Conservation (phyloP, 2,888 invertebrate genomes). For the Drosophila formosana region DNA sequence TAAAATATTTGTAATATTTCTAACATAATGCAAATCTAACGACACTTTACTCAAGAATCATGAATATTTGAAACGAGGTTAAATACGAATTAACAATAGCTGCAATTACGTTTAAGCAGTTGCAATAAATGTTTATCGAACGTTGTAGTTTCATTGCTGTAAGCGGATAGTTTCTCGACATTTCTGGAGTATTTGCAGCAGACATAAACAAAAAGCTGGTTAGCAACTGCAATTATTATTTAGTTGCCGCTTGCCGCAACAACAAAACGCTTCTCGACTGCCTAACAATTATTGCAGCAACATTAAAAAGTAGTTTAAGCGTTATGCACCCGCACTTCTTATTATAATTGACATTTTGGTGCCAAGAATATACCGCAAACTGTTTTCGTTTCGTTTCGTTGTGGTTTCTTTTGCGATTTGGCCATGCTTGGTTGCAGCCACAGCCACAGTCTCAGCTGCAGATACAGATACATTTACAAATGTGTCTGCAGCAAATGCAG, state of each 20-base stretch:
- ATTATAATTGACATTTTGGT: slow-evolving; percentile 78
- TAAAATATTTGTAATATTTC: too few relatives aligned
- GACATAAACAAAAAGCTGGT: slow-evolving; percentile 1
- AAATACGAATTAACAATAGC: not conserved
- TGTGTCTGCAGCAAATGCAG: slow-evolving; percentile 48
- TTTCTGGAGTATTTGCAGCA: not conserved
- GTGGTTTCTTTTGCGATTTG: slow-evolving; percentile 42
- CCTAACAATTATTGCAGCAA: slow-evolving; percentile 9
- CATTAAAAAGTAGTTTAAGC: slow-evolving; percentile 10
- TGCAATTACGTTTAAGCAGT: not conserved
- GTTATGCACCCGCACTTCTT: slow-evolving; percentile 31
- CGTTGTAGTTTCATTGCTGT: not conserved
- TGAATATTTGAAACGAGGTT: too few relatives aligned
- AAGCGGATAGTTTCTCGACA: not conserved
- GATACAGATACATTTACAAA: slow-evolving; percentile 37
- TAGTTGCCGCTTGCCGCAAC: not conserved
- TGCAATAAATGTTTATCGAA: not conserved
- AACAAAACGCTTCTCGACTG: not conserved
- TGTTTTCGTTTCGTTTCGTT: slow-evolving; percentile 73
- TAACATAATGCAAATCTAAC: too few relatives aligned
- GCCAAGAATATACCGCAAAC: slow-evolving; percentile 78
- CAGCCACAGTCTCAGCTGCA: slow-evolving; percentile 45
- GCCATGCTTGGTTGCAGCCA: slow-evolving; percentile 70
- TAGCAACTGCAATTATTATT: not conserved
- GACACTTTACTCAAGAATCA: too few relatives aligned